phyloP scores from a whole-genome alignment of 2,113 vertebrate species.

The Trinectes maculatus region DNA sequence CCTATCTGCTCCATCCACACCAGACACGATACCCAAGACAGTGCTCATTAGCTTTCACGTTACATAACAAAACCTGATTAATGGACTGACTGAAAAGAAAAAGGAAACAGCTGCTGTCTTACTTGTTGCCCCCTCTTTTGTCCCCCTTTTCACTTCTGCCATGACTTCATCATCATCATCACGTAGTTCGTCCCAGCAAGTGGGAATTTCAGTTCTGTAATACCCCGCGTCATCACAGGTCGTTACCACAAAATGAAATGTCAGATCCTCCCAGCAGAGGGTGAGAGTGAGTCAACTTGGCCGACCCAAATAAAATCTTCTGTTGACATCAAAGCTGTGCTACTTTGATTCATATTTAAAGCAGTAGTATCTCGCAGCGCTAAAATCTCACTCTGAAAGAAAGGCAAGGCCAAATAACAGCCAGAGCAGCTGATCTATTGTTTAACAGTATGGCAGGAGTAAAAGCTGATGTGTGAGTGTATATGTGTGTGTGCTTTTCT shows the following conservation, averaged over 20 bases:
- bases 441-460: slow-evolving; percentile 59
- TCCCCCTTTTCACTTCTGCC: slow-evolving; percentile 3
- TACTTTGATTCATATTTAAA: slow-evolving; percentile 83
- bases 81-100: slow-evolving; percentile 38
- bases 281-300: slow-evolving; percentile 33
- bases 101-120: slow-evolving; percentile 46
- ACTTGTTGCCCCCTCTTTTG: slow-evolving; percentile 15
- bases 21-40: slow-evolving; percentile 31
- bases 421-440: slow-evolving; percentile 64
- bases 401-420: slow-evolving; percentile 73
- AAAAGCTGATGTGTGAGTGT: slow-evolving; percentile 26
- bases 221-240: background rate
- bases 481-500: slow-evolving; percentile 5
- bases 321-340: slow-evolving; percentile 77
- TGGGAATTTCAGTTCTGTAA: background rate
- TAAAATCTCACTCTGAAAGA: slow-evolving; percentile 78
- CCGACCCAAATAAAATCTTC: slow-evolving; percentile 76
- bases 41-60: slow-evolving; percentile 42
- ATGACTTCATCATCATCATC: background rate
- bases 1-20: background rate
- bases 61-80: slow-evolving; percentile 61
- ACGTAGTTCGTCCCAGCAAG: background rate
- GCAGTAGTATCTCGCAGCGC: slow-evolving; percentile 75
- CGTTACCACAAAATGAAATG: background rate
- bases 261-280: slow-evolving; percentile 66